phyloP scores from a whole-genome alignment of 37 sponge, comb jelly and placozoan species.

The Mnemiopsis leidyi region DNA sequence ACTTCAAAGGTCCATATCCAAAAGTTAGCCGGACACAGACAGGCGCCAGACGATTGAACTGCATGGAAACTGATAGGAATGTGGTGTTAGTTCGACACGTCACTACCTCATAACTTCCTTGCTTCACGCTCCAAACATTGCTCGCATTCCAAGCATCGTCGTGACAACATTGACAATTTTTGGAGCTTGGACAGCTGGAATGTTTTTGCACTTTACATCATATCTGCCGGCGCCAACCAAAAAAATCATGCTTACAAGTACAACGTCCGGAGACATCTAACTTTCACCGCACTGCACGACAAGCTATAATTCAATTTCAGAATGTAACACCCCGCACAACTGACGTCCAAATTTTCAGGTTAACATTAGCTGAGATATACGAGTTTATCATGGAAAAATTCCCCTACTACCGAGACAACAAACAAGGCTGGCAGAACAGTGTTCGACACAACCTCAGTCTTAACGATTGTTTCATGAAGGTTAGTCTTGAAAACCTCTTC shows the following conservation, averaged over 20 bases:
- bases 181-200: no score
- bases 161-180: background rate
- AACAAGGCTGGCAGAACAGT: constrained; percentile 96
- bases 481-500: background rate
- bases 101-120: background rate
- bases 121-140: background rate
- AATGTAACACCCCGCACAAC: no score
- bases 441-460: constrained; percentile 87
- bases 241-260: no score
- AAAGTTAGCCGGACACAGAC: no score
- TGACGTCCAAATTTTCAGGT: constrained; percentile 62
- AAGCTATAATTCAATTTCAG: no score
- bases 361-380: constrained; percentile 88
- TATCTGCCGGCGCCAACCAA: no score
- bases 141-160: background rate
- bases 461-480: constrained; percentile 92
- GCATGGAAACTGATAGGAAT: background rate
- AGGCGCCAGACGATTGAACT: background rate
- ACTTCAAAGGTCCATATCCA: background rate
- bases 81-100: background rate
- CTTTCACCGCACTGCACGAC: no score
- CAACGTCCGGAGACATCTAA: no score
- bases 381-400: constrained; percentile 81
- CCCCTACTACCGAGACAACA: constrained; percentile 87
- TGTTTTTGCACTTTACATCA: no score